These are phyloP conservation scores for Limnephilus marmoratus DNA, from an alignment of 2,888 invertebrate genomes.

Conservation along the genomic window DNA sequence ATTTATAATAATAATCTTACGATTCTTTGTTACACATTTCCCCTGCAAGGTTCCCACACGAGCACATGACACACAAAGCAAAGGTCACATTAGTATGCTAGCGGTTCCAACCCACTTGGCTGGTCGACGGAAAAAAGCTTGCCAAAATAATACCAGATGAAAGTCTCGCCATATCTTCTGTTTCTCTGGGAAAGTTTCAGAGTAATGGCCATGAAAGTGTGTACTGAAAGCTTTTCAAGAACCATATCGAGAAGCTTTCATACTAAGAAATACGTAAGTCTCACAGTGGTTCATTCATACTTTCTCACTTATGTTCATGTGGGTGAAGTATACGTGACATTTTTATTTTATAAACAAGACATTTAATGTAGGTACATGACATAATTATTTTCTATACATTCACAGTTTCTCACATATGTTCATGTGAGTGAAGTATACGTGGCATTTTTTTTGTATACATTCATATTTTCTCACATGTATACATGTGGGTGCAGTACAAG, in stretches of 20 bases:
- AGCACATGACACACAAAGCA: constrained; percentile 25
- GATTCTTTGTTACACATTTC: background rate
- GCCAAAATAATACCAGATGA: background rate
- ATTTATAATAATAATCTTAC: background rate
- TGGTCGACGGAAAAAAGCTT: constrained; percentile 12
- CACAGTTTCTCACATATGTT: background rate
- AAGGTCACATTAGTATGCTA: constrained; percentile 46
- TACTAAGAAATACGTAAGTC: background rate
- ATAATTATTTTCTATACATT: background rate
- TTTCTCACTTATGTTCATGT: background rate
- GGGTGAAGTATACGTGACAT: background rate
- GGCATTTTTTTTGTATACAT: no score
- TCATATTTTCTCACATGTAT: no score
- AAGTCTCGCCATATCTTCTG: constrained; percentile 10
- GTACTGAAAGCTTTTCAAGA: background rate
- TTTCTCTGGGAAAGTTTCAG: constrained; percentile 10
- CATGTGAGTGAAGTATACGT: background rate
- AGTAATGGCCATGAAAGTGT: background rate
- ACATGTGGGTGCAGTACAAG: no score
- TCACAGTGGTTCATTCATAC: background rate
- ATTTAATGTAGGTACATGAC: no score
- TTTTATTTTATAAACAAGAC: no score
- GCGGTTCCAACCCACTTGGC: constrained; percentile 40
- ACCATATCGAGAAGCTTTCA: background rate
- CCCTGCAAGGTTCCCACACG: background rate